Evolutionary conservation across 2,113 vertebrate genomes (phyloP).

Genomic region (Zingel zingel): DNA sequence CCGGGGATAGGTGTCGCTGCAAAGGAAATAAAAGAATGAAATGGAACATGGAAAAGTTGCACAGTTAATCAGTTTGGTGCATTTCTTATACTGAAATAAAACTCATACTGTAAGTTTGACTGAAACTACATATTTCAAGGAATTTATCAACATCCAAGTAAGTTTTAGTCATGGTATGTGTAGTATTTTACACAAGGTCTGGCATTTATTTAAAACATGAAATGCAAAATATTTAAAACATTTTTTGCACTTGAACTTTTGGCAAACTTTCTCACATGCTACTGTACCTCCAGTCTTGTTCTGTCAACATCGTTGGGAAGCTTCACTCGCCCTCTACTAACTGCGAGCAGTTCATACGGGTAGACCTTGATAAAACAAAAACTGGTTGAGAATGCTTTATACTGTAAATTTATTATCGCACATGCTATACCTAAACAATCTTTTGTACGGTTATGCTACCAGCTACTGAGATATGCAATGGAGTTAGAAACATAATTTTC

Average conservation of each 20-base stretch:
- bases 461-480: constrained; percentile 20
- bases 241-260: not conserved
- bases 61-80: not conserved
- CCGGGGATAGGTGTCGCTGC: constrained; percentile 93
- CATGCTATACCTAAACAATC: not conserved
- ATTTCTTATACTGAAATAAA: constrained; percentile 1
- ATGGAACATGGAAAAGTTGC: not conserved
- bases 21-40: constrained; percentile 20
- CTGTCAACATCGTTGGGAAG: constrained; percentile 95
- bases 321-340: constrained; percentile 93
- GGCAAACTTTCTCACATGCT: not conserved
- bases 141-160: not conserved
- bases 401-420: constrained; percentile 38
- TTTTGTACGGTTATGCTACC: not conserved
- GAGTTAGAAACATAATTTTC: constrained; percentile 11
- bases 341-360: constrained; percentile 95
- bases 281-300: constrained; percentile 93
- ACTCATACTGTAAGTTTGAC: not conserved
- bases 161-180: not conserved
- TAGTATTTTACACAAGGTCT: not conserved
- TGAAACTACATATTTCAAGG: not conserved
- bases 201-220: not conserved
- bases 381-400: constrained; percentile 59
- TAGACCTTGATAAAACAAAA: constrained; percentile 89
- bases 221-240: not conserved